Conservation (phyloP, 1,140 invertebrate genomes). For the Caenorhabditis brenneri region DNA sequence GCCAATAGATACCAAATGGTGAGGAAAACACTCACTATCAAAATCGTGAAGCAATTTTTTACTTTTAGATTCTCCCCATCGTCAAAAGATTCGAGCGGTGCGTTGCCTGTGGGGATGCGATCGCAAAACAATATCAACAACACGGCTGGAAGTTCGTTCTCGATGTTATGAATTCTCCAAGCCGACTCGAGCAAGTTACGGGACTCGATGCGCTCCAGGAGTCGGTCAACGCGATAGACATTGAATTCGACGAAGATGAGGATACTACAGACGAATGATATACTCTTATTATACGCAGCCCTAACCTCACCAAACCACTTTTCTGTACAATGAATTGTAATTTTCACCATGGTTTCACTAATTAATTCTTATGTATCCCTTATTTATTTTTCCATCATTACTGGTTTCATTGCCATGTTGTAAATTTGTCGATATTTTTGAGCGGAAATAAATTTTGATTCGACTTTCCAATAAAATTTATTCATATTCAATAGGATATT, state of each 20-base stretch:
- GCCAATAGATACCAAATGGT: slow-evolving; percentile 77
- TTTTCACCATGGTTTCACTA: no score
- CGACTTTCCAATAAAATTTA: no score
- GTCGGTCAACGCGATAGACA: slow-evolving; percentile 46
- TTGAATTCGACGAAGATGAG: slow-evolving; percentile 53
- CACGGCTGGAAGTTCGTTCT: slow-evolving; percentile 54
- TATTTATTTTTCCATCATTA: no score
- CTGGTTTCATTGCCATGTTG: not conserved
- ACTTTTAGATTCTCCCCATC: slow-evolving; percentile 53
- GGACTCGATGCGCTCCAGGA: slow-evolving; percentile 55
- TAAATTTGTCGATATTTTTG: not conserved
- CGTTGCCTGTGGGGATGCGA: slow-evolving; percentile 52
- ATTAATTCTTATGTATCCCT: no score
- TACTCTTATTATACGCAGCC: not conserved
- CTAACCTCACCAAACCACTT: not conserved
- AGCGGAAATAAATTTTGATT: not conserved
- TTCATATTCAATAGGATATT: no score
- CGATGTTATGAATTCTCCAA: slow-evolving; percentile 53
- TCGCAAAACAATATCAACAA: slow-evolving; percentile 38
- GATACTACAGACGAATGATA: not conserved
- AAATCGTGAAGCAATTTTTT: not conserved
- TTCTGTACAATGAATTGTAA: not conserved
- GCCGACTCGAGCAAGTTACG: slow-evolving; percentile 51
- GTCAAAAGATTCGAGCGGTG: slow-evolving; percentile 56
- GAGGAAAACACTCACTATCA: not conserved